Conservation (phyloP, 2,797 vertebrate genomes). For the Lagorchestes hirsutus region DNA sequence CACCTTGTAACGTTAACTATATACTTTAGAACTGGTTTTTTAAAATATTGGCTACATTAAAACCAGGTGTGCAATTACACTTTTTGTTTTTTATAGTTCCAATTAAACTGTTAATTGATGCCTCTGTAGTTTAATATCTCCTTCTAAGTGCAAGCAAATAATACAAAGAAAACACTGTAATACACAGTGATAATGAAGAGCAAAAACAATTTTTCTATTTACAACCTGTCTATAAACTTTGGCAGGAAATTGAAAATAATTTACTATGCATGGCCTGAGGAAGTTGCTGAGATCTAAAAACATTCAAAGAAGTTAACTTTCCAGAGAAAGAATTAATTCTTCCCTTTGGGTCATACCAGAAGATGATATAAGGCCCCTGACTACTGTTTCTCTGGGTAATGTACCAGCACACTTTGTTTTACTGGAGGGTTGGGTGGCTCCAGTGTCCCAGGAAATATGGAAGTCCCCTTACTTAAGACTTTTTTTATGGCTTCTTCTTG, state of each 20-base stretch:
- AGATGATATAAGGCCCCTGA: constrained; percentile 9
- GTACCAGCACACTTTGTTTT: constrained; percentile 39
- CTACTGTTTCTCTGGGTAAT: constrained; percentile 2
- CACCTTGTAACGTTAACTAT: constrained; percentile 75
- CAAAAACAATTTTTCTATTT: constrained; percentile 78
- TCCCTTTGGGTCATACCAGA: constrained; percentile 57
- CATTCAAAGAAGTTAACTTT: constrained; percentile 54
- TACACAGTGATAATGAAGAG: constrained; percentile 77
- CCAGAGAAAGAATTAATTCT: constrained; percentile 33
- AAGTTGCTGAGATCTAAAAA: constrained; percentile 73
- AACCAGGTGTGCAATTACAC: constrained; percentile 73
- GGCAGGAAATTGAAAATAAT: constrained; percentile 82
- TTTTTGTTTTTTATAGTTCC: constrained; percentile 63
- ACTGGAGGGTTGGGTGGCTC: neutral
- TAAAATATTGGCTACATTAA: constrained; percentile 28
- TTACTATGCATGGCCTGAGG: constrained; percentile 74
- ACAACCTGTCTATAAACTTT: constrained; percentile 80
- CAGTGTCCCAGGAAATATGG: constrained; percentile 29
- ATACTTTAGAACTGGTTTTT: constrained; percentile 11
- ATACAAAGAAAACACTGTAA: constrained; percentile 78
- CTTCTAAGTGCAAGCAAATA: constrained; percentile 76
- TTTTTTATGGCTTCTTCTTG: neutral
- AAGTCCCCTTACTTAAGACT: neutral
- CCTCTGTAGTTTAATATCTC: constrained; percentile 76
- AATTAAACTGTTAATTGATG: constrained; percentile 70